phyloP scores from a whole-genome alignment of 2,888 invertebrate species.

The Eulithis prunata region DNA sequence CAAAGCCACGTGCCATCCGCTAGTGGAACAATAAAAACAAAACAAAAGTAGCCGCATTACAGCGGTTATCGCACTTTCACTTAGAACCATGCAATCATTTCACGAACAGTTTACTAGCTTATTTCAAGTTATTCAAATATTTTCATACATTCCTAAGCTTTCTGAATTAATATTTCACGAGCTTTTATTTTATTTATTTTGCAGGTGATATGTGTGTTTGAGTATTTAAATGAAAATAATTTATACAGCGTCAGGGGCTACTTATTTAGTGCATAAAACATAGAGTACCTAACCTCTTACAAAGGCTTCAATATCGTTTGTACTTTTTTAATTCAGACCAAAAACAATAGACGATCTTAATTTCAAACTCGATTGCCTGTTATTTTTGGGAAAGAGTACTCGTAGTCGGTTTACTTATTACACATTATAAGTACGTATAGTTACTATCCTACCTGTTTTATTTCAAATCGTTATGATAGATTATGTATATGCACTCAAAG shows the following conservation, averaged over 20 bases:
- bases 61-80: constrained; percentile 57
- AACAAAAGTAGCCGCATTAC: constrained; percentile 39
- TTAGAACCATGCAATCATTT: constrained; percentile 52
- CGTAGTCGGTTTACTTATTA: no score
- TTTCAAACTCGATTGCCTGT: no score
- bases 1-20: not conserved
- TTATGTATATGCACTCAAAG: no score
- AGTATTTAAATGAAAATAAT: not conserved
- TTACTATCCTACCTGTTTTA: no score
- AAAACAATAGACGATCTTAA: no score
- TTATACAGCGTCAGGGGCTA: constrained; percentile 11
- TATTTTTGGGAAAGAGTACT: no score
- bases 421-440: no score
- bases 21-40: constrained; percentile 19
- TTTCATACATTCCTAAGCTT: constrained; percentile 19
- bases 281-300: no score
- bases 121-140: constrained; percentile 25
- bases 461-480: no score
- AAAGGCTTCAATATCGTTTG: no score
- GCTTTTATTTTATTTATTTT: constrained; percentile 3
- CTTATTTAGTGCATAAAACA: no score
- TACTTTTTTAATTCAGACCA: no score
- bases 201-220: not conserved
- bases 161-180: constrained; percentile 11
- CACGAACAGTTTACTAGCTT: constrained; percentile 45